Percentiles rank a stretch among this genome's conserved stretches.
These are phyloP conservation scores for Syritta pipiens DNA, from an alignment of 2,888 invertebrate species.

Conservation along the genomic window DNA sequence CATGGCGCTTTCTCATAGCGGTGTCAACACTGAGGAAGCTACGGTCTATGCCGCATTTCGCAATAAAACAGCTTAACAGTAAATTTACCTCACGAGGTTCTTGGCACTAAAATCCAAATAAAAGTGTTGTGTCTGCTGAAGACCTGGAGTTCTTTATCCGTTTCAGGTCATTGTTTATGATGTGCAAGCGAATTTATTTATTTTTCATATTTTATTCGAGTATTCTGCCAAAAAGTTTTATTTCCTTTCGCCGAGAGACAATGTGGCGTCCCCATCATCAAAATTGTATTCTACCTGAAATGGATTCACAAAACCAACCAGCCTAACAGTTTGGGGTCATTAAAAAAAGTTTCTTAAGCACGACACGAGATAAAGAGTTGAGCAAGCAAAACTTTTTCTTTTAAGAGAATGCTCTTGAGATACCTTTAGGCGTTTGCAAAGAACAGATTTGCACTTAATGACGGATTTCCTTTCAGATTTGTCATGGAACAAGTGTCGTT, in stretches of 20 bases:
- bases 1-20: neutral
- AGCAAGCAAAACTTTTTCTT: constrained; percentile 34
- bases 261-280: constrained; percentile 6
- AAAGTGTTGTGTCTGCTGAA: constrained; percentile 64
- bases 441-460: too few relatives aligned
- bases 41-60: constrained; percentile 49
- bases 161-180: constrained; percentile 67
- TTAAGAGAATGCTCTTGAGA: neutral
- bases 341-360: constrained; percentile 5
- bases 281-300: constrained; percentile 3
- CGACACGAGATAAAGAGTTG: constrained; percentile 52
- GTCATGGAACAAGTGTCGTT: neutral
- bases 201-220: constrained; percentile 48
- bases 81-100: constrained; percentile 62
- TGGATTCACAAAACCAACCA: constrained; percentile 30
- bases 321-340: neutral
- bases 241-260: constrained; percentile 8
- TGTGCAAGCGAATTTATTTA: constrained; percentile 54
- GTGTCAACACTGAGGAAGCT: constrained; percentile 21
- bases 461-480: constrained; percentile 51
- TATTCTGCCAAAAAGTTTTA: constrained; percentile 47
- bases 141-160: constrained; percentile 46
- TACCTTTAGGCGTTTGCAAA: constrained; percentile 57
- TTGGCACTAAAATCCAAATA: constrained; percentile 52
- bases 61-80: constrained; percentile 66